phyloP scores from a whole-genome alignment of 2,888 invertebrate species.

The Tyria jacobaeae region DNA sequence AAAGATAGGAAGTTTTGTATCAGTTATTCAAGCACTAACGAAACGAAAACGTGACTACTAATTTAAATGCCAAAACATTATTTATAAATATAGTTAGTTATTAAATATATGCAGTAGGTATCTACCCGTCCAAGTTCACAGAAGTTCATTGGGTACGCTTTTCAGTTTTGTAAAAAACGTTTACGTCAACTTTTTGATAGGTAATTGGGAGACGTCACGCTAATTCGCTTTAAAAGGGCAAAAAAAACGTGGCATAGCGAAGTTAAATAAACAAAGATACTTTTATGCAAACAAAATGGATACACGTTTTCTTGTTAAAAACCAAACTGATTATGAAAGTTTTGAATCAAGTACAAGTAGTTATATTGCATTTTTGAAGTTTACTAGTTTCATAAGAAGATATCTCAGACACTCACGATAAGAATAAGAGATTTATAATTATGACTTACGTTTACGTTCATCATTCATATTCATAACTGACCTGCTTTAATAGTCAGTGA shows the following conservation, averaged over 20 bases:
- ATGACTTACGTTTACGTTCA: no score
- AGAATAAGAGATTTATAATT: no score
- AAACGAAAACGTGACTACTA: no score
- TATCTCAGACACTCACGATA: no score
- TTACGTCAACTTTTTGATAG: constrained; percentile 22
- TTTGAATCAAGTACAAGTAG: background rate
- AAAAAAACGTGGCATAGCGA: background rate
- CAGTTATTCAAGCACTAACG: background rate
- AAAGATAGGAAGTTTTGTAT: background rate
- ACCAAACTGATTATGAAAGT: background rate
- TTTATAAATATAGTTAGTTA: background rate
- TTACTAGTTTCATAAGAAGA: no score
- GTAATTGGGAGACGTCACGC: constrained; percentile 40
- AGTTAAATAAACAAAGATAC: constrained; percentile 7
- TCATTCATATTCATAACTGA: no score
- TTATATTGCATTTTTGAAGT: no score
- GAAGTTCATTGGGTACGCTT: constrained; percentile 5
- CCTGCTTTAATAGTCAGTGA: no score
- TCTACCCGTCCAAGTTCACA: background rate
- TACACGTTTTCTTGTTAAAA: background rate
- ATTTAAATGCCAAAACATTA: background rate
- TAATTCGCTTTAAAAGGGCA: constrained; percentile 29
- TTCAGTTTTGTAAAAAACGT: constrained; percentile 13
- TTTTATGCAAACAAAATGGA: background rate
- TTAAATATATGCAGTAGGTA: constrained; percentile 1